phyloP scores from a whole-genome alignment of 2,888 invertebrate species.

The Eupeodes luniger region DNA sequence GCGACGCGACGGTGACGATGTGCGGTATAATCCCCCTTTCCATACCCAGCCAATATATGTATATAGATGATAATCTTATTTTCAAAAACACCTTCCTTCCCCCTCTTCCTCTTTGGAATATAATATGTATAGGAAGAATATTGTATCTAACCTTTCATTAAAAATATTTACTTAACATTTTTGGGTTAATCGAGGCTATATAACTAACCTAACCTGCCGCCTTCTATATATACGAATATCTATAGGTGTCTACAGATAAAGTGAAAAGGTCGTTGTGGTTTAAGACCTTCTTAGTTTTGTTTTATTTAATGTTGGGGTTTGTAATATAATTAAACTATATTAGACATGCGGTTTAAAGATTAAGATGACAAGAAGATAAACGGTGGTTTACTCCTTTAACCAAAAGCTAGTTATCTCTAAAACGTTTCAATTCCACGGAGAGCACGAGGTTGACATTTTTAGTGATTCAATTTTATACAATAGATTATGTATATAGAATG shows the following conservation, averaged over 20 bases:
- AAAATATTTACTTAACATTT: slow-evolving; percentile 19
- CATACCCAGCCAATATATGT: background rate
- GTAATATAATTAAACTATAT: background rate
- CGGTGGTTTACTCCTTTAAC: background rate
- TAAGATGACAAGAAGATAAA: slow-evolving; percentile 26
- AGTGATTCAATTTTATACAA: slow-evolving; percentile 8
- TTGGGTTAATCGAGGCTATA: slow-evolving; percentile 12
- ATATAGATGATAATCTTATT: slow-evolving; percentile 18
- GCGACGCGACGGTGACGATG: too few relatives aligned
- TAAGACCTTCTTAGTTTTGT: background rate
- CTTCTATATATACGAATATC: too few relatives aligned
- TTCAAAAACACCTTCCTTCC: background rate
- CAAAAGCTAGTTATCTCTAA: background rate
- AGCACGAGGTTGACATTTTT: background rate
- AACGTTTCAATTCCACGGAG: background rate
- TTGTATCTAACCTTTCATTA: slow-evolving; percentile 1
- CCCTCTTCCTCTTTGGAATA: too few relatives aligned
- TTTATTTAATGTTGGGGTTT: background rate
- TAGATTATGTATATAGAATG: too few relatives aligned
- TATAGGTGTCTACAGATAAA: background rate
- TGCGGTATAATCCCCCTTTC: slow-evolving; percentile 8
- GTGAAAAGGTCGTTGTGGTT: slow-evolving; percentile 17
- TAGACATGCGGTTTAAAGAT: slow-evolving; percentile 14
- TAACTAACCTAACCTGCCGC: background rate
- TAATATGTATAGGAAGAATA: too few relatives aligned